These are phyloP conservation scores for Synergus gifuensis DNA, from an alignment of 2,888 invertebrate species.

Conservation along the genomic window DNA sequence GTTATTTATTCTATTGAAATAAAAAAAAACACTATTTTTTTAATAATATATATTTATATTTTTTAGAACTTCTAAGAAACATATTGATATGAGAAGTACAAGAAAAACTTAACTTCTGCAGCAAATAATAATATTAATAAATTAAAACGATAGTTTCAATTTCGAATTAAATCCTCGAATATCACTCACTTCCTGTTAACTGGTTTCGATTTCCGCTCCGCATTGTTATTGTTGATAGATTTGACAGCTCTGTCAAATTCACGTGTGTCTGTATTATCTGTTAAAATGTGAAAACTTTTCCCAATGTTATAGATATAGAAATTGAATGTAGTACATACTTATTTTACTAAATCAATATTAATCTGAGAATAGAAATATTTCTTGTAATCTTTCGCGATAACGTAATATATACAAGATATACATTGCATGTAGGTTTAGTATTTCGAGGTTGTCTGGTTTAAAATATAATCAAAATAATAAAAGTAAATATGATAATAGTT, in stretches of 20 bases:
- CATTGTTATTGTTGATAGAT: not conserved
- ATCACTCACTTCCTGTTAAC: not conserved
- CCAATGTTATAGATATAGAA: not conserved
- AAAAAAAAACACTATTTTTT: not conserved
- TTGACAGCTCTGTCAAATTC: not conserved
- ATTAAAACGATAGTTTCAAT: not conserved
- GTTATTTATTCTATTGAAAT: not conserved
- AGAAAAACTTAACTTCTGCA: not conserved
- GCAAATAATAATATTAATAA: not conserved
- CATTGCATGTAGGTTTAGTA: not conserved
- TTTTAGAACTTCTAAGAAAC: not conserved
- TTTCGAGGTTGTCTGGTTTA: constrained; percentile 5
- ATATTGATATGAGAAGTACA: not conserved
- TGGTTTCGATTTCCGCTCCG: not conserved
- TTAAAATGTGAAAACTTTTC: not conserved
- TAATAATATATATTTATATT: not conserved
- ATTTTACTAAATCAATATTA: not conserved
- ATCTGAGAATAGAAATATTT: not conserved
- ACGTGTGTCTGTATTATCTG: not conserved
- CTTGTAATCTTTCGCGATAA: not conserved
- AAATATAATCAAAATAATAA: not conserved
- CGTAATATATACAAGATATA: too few species aligned
- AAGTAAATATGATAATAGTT: not conserved
- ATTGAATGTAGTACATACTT: not conserved
- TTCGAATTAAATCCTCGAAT: not conserved